Conservation (phyloP, 2,113 vertebrate species). For the Chloropsis hardwickii region DNA sequence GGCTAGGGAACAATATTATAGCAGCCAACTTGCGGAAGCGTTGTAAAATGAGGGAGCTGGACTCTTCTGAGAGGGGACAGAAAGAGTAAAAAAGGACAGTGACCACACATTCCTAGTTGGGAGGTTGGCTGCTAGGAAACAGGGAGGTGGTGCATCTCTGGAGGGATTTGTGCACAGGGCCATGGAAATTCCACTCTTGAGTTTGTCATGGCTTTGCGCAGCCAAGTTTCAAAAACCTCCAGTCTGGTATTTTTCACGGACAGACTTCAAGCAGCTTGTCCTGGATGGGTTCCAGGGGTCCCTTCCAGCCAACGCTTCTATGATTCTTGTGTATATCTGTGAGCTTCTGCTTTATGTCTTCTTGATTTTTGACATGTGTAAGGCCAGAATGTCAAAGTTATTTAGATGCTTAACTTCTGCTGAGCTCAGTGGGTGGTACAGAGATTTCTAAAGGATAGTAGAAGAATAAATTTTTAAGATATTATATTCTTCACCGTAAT, state of each 20-base stretch:
- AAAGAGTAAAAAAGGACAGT: neutral
- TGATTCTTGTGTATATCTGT: neutral
- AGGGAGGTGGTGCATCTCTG: neutral
- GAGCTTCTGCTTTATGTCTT: neutral
- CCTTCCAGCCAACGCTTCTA: neutral
- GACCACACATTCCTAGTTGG: neutral
- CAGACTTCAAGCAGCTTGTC: neutral
- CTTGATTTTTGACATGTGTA: neutral
- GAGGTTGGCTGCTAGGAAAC: neutral
- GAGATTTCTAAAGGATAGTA: neutral
- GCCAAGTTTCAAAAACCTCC: neutral
- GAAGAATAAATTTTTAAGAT: neutral
- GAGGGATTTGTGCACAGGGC: rapidly evolving
- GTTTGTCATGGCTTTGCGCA: neutral
- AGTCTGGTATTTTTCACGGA: neutral
- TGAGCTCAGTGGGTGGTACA: neutral
- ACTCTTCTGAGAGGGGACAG: neutral
- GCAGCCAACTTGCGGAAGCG: neutral
- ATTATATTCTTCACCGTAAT: neutral
- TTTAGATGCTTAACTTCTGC: neutral
- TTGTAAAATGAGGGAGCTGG: neutral
- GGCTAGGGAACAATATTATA: neutral
- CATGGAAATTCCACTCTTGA: neutral
- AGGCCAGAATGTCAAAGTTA: neutral
- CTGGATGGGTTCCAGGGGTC: neutral